A percentile compares a stretch with the other conserved stretches of the same genome.
Evolutionary conservation across 2,113 vertebrate genomes (phyloP).

Genomic region (Hemiscyllium ocellatum): DNA sequence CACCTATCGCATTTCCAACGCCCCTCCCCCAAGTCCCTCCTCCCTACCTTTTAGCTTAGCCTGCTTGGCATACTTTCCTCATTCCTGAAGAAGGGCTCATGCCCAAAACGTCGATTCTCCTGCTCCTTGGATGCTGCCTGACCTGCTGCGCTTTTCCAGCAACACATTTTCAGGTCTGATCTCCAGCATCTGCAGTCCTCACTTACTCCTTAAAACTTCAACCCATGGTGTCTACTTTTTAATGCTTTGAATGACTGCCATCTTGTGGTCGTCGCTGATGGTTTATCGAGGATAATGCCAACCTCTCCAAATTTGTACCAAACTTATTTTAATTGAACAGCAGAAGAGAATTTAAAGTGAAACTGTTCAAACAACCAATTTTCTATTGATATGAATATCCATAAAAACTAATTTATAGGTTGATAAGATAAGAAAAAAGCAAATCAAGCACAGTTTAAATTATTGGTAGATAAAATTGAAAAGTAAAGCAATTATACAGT

Average conservation of each 20-base stretch:
- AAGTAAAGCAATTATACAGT: not conserved
- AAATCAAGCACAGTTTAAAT: not conserved
- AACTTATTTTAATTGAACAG: not conserved
- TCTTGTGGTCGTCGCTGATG: not conserved
- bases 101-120: too few relatives aligned
- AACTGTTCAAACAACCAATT: not conserved
- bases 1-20: too few relatives aligned
- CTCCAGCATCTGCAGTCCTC: too few relatives aligned
- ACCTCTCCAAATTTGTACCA: not conserved
- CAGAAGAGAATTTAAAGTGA: not conserved
- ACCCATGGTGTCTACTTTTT: not conserved
- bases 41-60: too few relatives aligned
- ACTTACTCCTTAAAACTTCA: not conserved
- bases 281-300: not conserved
- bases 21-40: too few relatives aligned
- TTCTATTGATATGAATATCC: not conserved
- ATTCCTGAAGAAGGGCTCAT: too few relatives aligned
- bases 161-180: too few relatives aligned
- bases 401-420: not conserved
- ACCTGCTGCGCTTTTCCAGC: too few relatives aligned
- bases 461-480: not conserved
- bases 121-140: too few relatives aligned
- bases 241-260: constrained; percentile 20
- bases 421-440: not conserved
- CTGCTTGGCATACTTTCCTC: too few relatives aligned